These are phyloP conservation scores for Carlito syrichta DNA, from an alignment of 2,113 vertebrate genomes.

Conservation along the genomic window DNA sequence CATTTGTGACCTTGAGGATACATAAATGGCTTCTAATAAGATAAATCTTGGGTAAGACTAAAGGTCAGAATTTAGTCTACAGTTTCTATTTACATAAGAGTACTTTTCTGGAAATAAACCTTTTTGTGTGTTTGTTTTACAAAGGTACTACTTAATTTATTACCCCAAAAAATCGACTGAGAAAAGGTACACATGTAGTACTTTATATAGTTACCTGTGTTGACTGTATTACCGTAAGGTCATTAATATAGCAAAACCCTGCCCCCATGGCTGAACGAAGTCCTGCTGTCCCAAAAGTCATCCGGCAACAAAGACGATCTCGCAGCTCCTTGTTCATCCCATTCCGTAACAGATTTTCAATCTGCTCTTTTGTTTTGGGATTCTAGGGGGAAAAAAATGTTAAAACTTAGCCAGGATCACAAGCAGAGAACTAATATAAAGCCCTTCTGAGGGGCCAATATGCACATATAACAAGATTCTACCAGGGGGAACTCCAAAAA, in stretches of 20 bases:
- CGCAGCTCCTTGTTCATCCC: slow-evolving; percentile 85
- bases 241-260: slow-evolving; percentile 94
- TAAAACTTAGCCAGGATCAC: neutral
- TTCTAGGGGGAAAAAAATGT: slow-evolving; percentile 81
- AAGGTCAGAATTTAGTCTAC: slow-evolving; percentile 16
- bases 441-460: neutral
- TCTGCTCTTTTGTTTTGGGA: slow-evolving; percentile 88
- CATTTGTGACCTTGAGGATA: neutral
- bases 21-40: slow-evolving; percentile 20
- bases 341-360: slow-evolving; percentile 84
- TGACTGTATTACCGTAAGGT: slow-evolving; percentile 95
- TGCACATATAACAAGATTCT: neutral
- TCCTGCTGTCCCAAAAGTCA: slow-evolving; percentile 94
- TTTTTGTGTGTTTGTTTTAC: neutral
- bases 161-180: neutral
- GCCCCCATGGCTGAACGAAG: slow-evolving; percentile 95
- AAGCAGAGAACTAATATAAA: slow-evolving; percentile 2
- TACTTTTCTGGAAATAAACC: neutral
- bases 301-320: slow-evolving; percentile 87
- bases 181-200: neutral
- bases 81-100: neutral
- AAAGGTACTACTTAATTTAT: neutral
- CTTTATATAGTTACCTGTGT: slow-evolving; percentile 86
- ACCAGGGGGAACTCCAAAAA: no score
- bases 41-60: neutral